Evolutionary conservation across 2,797 vertebrate species (phyloP), one percentile per base, ranked within the genome.

Genomic region (Furcifer pardalis): DNA sequence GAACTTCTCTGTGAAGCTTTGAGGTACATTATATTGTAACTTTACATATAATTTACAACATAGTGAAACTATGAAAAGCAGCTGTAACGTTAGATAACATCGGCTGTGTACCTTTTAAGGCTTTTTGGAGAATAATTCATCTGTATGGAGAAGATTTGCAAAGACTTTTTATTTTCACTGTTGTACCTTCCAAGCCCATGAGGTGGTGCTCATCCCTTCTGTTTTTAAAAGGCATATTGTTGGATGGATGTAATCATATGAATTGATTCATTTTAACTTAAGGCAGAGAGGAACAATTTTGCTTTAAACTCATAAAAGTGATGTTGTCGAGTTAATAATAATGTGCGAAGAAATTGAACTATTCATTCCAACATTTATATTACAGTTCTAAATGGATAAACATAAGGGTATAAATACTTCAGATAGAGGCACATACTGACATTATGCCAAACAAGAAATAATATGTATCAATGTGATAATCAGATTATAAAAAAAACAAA

Each of bases 161-260:
- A 74, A 86, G 72, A 44, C 71, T 83, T 66, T 59, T 81, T 87
- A 42, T 87, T 72, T 72, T 42, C 74, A 56, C 35, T 30, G 68
- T 85, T 76, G 82, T 94, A 89, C 88, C 91, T 89, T 84, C 83
- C 84, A 87, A 91, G 90, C 80, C 91, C 90, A 90, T 92, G 86
- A 94, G 90, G 86, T 95, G 91, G 91, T 90, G 89, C 92, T 95
- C 86, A 92, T 91, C 89, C 82, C 81, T 94, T 93, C 94, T 65
- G 56, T 76, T 94, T 93, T 79, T 88, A 63, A 86, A 80, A 66
- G n/a, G 46, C 59, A 62, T 83, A 82, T 68, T 84, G 3, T 87
- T 72, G 82, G 37, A 82, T 19, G 19, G 69, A 73, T 82, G 66
- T 35, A 12, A 0, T 37, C 7, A 44, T 62, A 82, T 37, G 25